These are phyloP conservation scores for Gerris lacustris DNA, from an alignment of 2,888 invertebrate species.

Conservation along the genomic window DNA sequence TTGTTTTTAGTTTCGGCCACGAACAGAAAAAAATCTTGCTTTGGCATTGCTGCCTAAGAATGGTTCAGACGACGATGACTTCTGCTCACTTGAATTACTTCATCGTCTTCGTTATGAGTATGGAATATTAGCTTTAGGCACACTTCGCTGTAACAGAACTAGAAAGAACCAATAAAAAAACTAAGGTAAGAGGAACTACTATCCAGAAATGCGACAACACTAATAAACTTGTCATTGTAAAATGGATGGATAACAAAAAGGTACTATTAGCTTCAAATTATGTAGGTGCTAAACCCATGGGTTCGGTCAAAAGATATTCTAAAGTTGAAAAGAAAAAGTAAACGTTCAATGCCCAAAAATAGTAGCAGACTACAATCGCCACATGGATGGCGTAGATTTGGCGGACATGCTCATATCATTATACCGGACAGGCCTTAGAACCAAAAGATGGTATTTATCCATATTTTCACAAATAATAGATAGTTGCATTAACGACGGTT, in stretches of 20 bases:
- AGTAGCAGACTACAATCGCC: not conserved
- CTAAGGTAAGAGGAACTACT: too few species aligned
- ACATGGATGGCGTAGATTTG: not conserved
- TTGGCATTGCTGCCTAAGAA: too few species aligned
- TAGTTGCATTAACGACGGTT: not conserved
- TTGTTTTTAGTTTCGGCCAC: too few species aligned
- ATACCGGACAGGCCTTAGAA: not conserved
- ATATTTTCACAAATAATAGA: not conserved
- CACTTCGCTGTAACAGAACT: too few species aligned
- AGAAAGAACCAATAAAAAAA: too few species aligned
- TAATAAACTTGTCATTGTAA: conserved; percentile 24
- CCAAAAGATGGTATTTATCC: not conserved
- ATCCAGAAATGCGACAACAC: too few species aligned
- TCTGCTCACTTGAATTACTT: too few species aligned
- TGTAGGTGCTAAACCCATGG: conserved; percentile 22
- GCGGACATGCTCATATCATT: not conserved
- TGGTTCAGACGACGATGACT: too few species aligned
- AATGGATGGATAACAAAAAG: conserved; percentile 29
- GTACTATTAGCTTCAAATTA: conserved; percentile 26
- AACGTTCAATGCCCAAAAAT: not conserved
- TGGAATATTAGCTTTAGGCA: too few species aligned
- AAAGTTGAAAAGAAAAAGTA: conserved; percentile 4
- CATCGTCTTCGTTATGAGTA: too few species aligned
- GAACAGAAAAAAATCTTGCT: too few species aligned
- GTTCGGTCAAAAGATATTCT: conserved; percentile 18